Conservation (phyloP, 1,140 invertebrate species). For the Octopus sinensis region DNA sequence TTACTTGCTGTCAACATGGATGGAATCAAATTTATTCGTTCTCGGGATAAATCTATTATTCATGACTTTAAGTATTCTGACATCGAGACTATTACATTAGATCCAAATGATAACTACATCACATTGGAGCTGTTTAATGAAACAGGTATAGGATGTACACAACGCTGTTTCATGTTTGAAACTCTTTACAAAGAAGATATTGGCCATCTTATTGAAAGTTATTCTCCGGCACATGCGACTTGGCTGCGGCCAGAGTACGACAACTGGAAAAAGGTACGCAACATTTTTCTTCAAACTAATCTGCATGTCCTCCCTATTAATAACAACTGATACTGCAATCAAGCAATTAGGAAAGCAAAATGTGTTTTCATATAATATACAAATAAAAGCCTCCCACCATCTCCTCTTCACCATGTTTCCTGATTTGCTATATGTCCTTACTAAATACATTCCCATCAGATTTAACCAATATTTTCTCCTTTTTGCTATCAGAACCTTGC, state of each 20-base stretch:
- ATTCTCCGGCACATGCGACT: constrained; percentile 78
- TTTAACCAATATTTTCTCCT: too few species aligned
- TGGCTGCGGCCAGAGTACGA: constrained; percentile 83
- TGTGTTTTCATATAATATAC: too few species aligned
- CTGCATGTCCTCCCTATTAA: too few species aligned
- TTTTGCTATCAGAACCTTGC: too few species aligned
- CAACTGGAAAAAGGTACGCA: constrained; percentile 62
- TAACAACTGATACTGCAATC: too few species aligned
- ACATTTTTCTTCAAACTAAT: background rate
- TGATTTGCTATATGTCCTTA: too few species aligned
- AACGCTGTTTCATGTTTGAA: constrained; percentile 89
- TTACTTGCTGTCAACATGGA: constrained; percentile 87
- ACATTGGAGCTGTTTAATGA: constrained; percentile 72
- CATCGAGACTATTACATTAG: constrained; percentile 70
- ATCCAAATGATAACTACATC: constrained; percentile 85
- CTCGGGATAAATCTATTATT: constrained; percentile 49
- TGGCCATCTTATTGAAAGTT: constrained; percentile 86
- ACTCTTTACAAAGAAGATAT: constrained; percentile 84
- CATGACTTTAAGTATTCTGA: constrained; percentile 47
- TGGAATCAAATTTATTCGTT: constrained; percentile 65
- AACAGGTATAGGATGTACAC: constrained; percentile 65
- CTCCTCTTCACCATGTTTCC: too few species aligned
- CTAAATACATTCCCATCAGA: too few species aligned
- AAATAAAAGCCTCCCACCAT: too few species aligned
- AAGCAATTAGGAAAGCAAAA: too few species aligned